Conservation (phyloP, 1,140 invertebrate genomes). For the Magallana ariakensis region DNA sequence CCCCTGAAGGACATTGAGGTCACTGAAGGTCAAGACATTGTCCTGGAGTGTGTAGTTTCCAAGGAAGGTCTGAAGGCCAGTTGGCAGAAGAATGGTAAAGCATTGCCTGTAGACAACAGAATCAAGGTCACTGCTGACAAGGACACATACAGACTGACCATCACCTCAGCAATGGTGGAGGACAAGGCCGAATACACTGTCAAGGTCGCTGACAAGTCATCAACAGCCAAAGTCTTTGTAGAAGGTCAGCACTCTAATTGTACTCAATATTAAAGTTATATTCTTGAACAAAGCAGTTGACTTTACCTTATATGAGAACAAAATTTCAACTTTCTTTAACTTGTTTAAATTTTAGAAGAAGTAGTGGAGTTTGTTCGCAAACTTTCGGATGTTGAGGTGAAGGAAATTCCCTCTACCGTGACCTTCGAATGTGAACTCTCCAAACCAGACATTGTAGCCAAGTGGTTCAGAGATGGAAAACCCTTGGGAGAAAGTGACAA, state of each 20-base stretch:
- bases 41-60: conserved; percentile 83
- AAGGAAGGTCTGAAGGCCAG: conserved; percentile 67
- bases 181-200: conserved; percentile 71
- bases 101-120: conserved; percentile 56
- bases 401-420: conserved; percentile 72
- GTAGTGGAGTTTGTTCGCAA: conserved; percentile 73
- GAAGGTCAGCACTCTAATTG: conserved; percentile 62
- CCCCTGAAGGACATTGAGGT: conserved; percentile 94
- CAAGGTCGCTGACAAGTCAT: conserved; percentile 68
- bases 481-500: conserved; percentile 70
- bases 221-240: conserved; percentile 69
- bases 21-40: conserved; percentile 91
- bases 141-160: conserved; percentile 64
- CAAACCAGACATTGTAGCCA: conserved; percentile 68
- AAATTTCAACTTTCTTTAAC: neutral
- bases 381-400: conserved; percentile 73
- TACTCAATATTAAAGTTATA: no score
- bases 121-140: conserved; percentile 61
- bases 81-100: conserved; percentile 69
- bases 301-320: neutral
- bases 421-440: conserved; percentile 78
- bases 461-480: conserved; percentile 75
- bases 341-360: conserved; percentile 69
- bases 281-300: no score
- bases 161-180: conserved; percentile 62